Evolutionary conservation across 2,888 invertebrate genomes (phyloP).

Genomic region (Synergus gifuensis): DNA sequence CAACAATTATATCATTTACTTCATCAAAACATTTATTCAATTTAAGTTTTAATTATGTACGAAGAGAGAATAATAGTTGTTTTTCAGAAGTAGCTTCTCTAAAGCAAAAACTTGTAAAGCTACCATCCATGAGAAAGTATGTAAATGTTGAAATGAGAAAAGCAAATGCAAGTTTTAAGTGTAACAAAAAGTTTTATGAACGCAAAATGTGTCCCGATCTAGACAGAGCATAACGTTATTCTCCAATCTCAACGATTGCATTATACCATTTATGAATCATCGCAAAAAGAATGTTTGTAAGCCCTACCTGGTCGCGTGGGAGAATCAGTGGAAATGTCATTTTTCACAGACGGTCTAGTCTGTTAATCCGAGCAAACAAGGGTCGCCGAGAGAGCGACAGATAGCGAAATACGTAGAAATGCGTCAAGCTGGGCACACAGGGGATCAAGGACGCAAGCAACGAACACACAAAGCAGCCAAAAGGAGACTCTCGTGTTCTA

Average conservation of each 20-base stretch:
- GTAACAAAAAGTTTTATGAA: not conserved
- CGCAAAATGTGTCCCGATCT: slow-evolving; percentile 10
- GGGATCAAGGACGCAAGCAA: slow-evolving; percentile 57
- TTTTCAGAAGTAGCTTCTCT: not conserved
- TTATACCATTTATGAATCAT: slow-evolving; percentile 14
- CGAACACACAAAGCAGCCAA: slow-evolving; percentile 57
- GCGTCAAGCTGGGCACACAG: slow-evolving; percentile 74
- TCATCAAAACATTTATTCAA: not conserved
- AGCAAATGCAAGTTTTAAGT: not conserved
- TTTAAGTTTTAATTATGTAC: not conserved
- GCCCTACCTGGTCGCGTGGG: slow-evolving; percentile 27
- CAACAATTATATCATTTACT: slow-evolving; percentile 24
- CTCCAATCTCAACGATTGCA: not conserved
- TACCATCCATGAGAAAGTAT: not conserved
- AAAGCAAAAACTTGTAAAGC: not conserved
- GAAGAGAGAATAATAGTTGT: too few relatives aligned
- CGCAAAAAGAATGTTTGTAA: not conserved
- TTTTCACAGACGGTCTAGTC: slow-evolving; percentile 61
- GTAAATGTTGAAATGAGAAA: too few relatives aligned
- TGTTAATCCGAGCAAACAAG: slow-evolving; percentile 71
- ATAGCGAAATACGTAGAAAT: slow-evolving; percentile 68
- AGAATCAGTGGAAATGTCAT: slow-evolving; percentile 51
- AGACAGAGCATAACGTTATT: slow-evolving; percentile 10
- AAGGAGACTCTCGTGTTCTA: slow-evolving; percentile 52
- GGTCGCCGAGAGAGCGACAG: slow-evolving; percentile 61